Base-by-base conservation (phyloP, 2,888 invertebrate species). In the Sarcophaga variegata region DNA sequence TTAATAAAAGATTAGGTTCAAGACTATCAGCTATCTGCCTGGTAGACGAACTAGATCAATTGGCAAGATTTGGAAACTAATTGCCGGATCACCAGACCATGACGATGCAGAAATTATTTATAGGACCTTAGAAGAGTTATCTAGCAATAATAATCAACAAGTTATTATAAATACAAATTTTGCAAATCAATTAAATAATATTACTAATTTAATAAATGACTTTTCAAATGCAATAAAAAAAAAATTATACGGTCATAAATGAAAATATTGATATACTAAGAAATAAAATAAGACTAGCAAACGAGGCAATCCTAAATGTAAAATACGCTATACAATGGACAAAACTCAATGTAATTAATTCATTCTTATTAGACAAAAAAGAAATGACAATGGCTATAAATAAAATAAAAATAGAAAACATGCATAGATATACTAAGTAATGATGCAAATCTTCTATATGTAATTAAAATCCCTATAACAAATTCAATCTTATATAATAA, bases 1-100 rank as follows among this genome's bases (percentile, higher is more conserved):
- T 75, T 11, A 76, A 80, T n/a, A 85, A 75, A 64, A 81, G 71
- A 63, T 63, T 62, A 64, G 81, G 81, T 6, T 60, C 76, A 12
- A 81, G 77, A 66, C 25, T 22, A 25, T 64, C 64, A 20, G 20
- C 20, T 20, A 20, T 20, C 20, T 8, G 5, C 62, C 62, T 62
- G 20, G 20, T 14, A 62, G 62, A 62, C 62, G 62, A 62, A 6
- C 20, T 62, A 62, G 62, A 62, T 62, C 20, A 62, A 62, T 62
- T 62, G 62, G 5, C 17, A 62, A 62, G 62, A 20, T 62, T 62
- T 62, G 62, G 62, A 62, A 62, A 62, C 62, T 14, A 14, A 62
- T 62, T 62, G 62, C 62, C 4, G 49, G 78, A 62, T 70, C 78
- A n/a, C 71, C 66, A 5, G 72, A 67, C 25, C 67, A 77, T 22